Base-by-base conservation (phyloP, 2,113 vertebrate genomes). In the Heterotis niloticus region DNA sequence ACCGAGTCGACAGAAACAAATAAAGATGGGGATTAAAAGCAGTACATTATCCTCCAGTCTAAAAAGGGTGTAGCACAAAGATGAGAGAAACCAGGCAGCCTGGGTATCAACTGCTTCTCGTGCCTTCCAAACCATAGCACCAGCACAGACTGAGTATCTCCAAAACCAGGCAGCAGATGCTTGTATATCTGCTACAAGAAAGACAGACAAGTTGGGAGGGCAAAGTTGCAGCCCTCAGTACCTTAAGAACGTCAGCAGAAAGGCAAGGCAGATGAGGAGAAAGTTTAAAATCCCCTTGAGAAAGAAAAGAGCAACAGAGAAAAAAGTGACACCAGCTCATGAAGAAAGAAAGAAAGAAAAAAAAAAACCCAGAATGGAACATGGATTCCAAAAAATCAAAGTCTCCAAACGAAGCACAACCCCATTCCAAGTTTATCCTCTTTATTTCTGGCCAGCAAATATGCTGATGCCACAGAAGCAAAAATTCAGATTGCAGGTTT, bases 21-120 rank as follows among this genome's bases (percentile, higher is more conserved):
- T 92, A 91, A 87, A 66, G 78, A 89, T 85, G 78, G 87, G 90
- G 85, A 87, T 82, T 90, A 86, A 93, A 92, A 88, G 91, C 87
- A 89, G 90, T 91, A 89, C 88, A 94, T 94, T 93, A 93, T 93
- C 91, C 91, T 91, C 92, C 89, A 86, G 82, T 88, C 90, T 85
- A 91, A 93, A 90, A 80, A 85, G 88, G 87, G 88, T 89, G 89
- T 90, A 91, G 92, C 80, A 88, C 90, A 92, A 91, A 86, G 87
- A 88, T 87, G 86, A 85, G 84, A 87, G 85, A 81, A 86, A 84
- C 79, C 69, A 83, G 89, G 88, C 78, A 85, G 83, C 89, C 85
- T 91, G 86, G 66, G 64, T 87, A 87, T 83, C 92, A 93, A 93
- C 91, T 87, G 90, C 87, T 90, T 92, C 88, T 88, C 67, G 80